A percentile compares a stretch with the other conserved stretches of the same genome.
Conservation (phyloP, 2,888 invertebrate species). For the Lepas anatifera region DNA sequence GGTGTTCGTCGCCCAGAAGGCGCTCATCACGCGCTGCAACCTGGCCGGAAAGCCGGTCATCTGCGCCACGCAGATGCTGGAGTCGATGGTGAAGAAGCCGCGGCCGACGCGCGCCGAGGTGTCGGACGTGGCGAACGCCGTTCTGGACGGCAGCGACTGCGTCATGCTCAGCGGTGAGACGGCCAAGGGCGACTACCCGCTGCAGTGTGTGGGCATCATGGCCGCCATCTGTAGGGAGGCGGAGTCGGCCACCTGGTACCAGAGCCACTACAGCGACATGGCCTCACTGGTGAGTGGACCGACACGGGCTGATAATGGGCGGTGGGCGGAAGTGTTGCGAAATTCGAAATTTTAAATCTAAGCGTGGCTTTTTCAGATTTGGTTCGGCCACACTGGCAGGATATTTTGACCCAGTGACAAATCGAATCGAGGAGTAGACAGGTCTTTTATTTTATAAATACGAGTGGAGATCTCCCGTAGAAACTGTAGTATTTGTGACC, state of each 20-base stretch:
- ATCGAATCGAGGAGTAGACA: too few relatives aligned
- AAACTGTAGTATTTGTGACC: too few relatives aligned
- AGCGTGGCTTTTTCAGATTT: too few relatives aligned
- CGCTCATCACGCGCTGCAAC: constrained; percentile 96
- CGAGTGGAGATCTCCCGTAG: too few relatives aligned
- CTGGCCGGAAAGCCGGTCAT: constrained; percentile 91
- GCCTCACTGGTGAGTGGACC: constrained; percentile 39
- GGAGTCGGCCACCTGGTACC: constrained; percentile 90
- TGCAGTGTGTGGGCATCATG: constrained; percentile 64
- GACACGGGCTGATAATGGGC: too few relatives aligned
- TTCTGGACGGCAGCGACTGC: constrained; percentile 94
- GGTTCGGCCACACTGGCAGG: too few relatives aligned
- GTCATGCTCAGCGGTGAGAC: constrained; percentile 99
- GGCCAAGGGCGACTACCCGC: constrained; percentile 90
- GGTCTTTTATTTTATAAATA: too few relatives aligned
- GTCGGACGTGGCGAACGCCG: constrained; percentile 95
- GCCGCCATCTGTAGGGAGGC: constrained; percentile 93
- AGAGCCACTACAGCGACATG: constrained; percentile 74
- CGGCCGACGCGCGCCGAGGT: constrained; percentile 92
- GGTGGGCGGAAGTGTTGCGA: too few relatives aligned
- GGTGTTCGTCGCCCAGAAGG: constrained; percentile 93
- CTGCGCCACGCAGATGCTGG: constrained; percentile 97
- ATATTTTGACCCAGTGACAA: too few relatives aligned
- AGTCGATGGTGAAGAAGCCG: constrained; percentile 98
- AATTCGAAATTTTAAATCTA: too few relatives aligned